phyloP scores from a whole-genome alignment of 2,888 invertebrate genomes.

The Ochropleura plecta region DNA sequence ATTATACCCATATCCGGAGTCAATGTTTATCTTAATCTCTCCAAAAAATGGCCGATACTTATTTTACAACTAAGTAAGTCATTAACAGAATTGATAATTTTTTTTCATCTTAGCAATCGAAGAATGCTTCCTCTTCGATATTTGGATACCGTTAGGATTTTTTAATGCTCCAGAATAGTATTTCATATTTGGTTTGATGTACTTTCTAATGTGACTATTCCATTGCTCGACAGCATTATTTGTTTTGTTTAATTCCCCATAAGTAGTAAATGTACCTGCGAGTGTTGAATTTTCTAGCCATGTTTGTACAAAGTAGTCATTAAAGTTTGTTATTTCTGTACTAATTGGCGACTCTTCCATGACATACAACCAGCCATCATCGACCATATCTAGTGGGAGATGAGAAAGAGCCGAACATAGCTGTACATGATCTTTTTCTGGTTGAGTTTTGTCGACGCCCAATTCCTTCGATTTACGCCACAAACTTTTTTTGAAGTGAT shows the following conservation, averaged over 20 bases:
- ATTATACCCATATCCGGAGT: slow-evolving; percentile 1
- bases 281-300: slow-evolving; percentile 27
- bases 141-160: slow-evolving; percentile 30
- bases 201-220: slow-evolving; percentile 36
- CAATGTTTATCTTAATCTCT: slow-evolving; percentile 5
- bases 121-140: neutral
- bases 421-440: slow-evolving; percentile 22
- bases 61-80: slow-evolving; percentile 1
- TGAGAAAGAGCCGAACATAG: slow-evolving; percentile 37
- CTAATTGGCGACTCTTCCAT: slow-evolving; percentile 31
- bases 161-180: slow-evolving; percentile 22
- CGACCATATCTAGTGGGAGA: slow-evolving; percentile 33
- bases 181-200: too few species aligned
- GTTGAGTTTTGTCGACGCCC: slow-evolving; percentile 29
- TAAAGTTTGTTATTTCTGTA: slow-evolving; percentile 17
- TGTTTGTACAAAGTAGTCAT: slow-evolving; percentile 36
- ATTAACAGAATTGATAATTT: neutral
- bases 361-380: slow-evolving; percentile 36
- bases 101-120: slow-evolving; percentile 2
- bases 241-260: slow-evolving; percentile 31
- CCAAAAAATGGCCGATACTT: slow-evolving; percentile 3
- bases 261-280: slow-evolving; percentile 25
- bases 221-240: slow-evolving; percentile 44
- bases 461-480: slow-evolving; percentile 32
- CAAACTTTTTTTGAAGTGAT: slow-evolving; percentile 7